phyloP scores from a whole-genome alignment of 2,797 vertebrate species.

The Spea hammondii region DNA sequence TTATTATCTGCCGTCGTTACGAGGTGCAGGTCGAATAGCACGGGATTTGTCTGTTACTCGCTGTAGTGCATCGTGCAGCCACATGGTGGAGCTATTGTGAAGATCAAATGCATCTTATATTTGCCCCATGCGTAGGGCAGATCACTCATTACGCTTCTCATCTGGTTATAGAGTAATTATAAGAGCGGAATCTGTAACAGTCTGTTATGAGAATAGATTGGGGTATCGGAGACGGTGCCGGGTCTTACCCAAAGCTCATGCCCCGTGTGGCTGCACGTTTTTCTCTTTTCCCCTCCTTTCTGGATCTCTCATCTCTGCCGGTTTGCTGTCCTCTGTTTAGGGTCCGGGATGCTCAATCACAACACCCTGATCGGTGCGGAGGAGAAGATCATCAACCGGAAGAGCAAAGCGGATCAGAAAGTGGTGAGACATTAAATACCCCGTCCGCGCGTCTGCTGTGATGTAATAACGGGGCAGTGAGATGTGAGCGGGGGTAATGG shows the following conservation, averaged over 20 bases:
- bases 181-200: too few relatives aligned
- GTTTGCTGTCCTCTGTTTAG: constrained; percentile 66
- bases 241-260: background rate
- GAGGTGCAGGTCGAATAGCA: background rate
- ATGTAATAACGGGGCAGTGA: too few relatives aligned
- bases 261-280: background rate
- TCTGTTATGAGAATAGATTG: too few relatives aligned
- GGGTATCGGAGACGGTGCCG: too few relatives aligned
- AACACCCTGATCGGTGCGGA: constrained; percentile 87
- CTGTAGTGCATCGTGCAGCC: background rate
- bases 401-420: constrained; percentile 84
- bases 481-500: too few relatives aligned
- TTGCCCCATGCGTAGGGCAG: too few relatives aligned
- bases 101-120: too few relatives aligned
- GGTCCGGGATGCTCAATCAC: constrained; percentile 84
- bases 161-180: too few relatives aligned
- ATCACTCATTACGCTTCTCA: too few relatives aligned
- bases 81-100: background rate
- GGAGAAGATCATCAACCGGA: constrained; percentile 91
- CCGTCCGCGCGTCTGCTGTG: too few relatives aligned
- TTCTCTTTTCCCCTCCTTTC: background rate
- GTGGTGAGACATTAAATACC: constrained; percentile 75
- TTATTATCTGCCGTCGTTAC: constrained; percentile 8
- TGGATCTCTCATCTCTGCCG: too few relatives aligned
- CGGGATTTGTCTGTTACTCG: background rate